A percentile compares a stretch with the other conserved stretches of the same genome.
These are phyloP conservation scores for Eristalinus aeneus DNA, from an alignment of 2,888 invertebrate genomes.

Conservation along the genomic window DNA sequence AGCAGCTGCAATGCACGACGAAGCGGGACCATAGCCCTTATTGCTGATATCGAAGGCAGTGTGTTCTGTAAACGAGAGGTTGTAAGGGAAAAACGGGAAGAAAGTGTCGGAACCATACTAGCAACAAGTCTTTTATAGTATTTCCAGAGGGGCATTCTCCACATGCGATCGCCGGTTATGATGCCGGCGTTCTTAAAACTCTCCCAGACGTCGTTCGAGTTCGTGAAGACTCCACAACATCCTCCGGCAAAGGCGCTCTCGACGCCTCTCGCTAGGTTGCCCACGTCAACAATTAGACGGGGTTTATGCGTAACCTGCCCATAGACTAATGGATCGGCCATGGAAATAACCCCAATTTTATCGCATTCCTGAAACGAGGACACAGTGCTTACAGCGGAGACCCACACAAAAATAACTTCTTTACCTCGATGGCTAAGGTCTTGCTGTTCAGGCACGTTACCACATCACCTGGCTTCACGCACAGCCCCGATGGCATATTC, in stretches of 20 bases:
- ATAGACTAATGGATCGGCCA: constrained; percentile 90
- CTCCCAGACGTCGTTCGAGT: constrained; percentile 80
- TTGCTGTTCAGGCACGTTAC: constrained; percentile 80
- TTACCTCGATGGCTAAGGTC: constrained; percentile 75
- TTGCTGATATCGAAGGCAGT: constrained; percentile 82
- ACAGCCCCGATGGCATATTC: constrained; percentile 81
- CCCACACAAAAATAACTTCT: neutral
- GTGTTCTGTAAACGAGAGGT: constrained; percentile 44
- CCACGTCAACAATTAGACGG: constrained; percentile 81
- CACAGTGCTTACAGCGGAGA: neutral
- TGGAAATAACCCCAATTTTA: constrained; percentile 87
- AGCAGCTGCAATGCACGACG: constrained; percentile 85
- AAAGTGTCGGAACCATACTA: constrained; percentile 40
- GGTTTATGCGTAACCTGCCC: constrained; percentile 84
- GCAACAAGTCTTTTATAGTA: constrained; percentile 70
- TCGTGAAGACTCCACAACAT: constrained; percentile 82
- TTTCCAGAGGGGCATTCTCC: constrained; percentile 82
- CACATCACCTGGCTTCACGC: constrained; percentile 80
- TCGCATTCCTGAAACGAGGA: constrained; percentile 81
- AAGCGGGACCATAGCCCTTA: constrained; percentile 81
- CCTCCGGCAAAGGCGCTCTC: constrained; percentile 81
- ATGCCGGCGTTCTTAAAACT: constrained; percentile 80
- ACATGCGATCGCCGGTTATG: constrained; percentile 82
- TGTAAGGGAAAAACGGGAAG: neutral
- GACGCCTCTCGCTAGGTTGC: constrained; percentile 80